phyloP scores from a whole-genome alignment of 2,113 vertebrate species.

The Gorilla gorilla region DNA sequence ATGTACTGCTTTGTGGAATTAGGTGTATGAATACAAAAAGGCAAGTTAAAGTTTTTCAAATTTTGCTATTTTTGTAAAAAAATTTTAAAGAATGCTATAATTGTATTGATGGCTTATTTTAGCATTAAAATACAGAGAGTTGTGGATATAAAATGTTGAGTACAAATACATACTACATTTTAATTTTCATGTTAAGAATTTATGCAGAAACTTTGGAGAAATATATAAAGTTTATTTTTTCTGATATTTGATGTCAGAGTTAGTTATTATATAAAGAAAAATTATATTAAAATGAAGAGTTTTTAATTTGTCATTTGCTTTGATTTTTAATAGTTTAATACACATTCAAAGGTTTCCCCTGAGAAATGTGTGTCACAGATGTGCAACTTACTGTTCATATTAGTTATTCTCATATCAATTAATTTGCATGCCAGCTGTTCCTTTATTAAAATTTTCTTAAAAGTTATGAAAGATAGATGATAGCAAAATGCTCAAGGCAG shows the following conservation, averaged over 20 bases:
- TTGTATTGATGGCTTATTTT: neutral
- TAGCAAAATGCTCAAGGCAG: neutral
- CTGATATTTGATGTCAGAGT: neutral
- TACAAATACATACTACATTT: neutral
- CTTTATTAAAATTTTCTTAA: conserved; percentile 50
- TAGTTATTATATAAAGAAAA: neutral
- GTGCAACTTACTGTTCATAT: neutral
- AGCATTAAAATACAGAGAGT: neutral
- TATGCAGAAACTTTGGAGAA: neutral
- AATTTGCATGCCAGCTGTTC: neutral
- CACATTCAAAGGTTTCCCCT: neutral
- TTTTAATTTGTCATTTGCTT: neutral
- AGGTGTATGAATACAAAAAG: neutral
- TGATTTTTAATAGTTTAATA: conserved; percentile 34
- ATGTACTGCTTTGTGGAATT: neutral
- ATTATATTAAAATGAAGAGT: neutral
- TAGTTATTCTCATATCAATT: neutral
- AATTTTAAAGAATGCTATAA: neutral
- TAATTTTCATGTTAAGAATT: neutral
- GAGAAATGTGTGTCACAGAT: neutral
- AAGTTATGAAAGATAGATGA: neutral
- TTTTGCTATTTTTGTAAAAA: neutral
- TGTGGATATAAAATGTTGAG: neutral
- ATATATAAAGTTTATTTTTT: neutral
- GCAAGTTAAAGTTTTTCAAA: neutral